phyloP scores from a whole-genome alignment of 1,140 invertebrate species.

The Drosophila quadrilineata region DNA sequence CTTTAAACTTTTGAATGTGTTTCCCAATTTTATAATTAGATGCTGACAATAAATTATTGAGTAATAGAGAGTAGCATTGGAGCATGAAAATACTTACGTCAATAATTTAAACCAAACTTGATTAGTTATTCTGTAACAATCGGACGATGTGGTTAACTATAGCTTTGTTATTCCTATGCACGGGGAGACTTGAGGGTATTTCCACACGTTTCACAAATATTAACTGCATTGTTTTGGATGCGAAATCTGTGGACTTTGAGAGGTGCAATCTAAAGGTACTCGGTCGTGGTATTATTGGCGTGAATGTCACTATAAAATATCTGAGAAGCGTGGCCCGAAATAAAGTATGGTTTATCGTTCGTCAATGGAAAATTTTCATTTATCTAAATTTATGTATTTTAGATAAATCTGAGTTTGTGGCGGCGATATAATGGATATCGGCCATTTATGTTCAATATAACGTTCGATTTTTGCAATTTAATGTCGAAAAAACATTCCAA shows the following conservation, averaged over 20 bases:
- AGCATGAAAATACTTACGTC: no score
- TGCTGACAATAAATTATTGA: no score
- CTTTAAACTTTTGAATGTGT: no score
- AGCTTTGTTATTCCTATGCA: background rate
- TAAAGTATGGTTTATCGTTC: background rate
- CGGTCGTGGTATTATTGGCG: slow-evolving; percentile 1
- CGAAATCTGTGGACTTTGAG: background rate
- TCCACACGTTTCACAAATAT: slow-evolving; percentile 3
- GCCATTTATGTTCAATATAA: background rate
- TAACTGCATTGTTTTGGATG: slow-evolving; percentile 7
- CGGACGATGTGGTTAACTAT: background rate
- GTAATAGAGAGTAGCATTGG: no score
- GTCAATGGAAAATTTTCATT: background rate
- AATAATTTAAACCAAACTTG: no score
- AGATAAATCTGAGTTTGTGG: background rate
- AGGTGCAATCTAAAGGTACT: slow-evolving; percentile 26
- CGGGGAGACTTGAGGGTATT: background rate
- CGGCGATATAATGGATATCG: background rate
- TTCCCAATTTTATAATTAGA: no score
- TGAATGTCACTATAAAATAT: background rate
- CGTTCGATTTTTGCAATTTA: background rate
- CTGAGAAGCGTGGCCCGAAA: background rate
- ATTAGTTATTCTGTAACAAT: no score
- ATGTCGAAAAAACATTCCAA: no score
- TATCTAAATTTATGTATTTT: no score